Evolutionary conservation across 2,888 invertebrate genomes (phyloP), one percentile per base, ranked within the genome.

Genomic region (Acrobasis consociella): DNA sequence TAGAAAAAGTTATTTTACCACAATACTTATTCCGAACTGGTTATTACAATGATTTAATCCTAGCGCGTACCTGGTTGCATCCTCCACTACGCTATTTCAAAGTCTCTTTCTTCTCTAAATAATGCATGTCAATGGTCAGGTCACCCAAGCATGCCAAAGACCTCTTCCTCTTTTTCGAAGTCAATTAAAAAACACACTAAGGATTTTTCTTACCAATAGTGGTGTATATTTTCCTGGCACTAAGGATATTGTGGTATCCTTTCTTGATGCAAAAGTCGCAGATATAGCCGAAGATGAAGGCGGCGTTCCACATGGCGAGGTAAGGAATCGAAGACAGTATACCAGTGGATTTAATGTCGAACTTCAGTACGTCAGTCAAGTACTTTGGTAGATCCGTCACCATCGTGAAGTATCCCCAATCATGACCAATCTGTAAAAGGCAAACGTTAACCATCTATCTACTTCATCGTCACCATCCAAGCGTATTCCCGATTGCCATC

Each of bases 331-430:
- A 93, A 0, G 95, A 94, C 51, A 94, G 86, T 0, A 93, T 82
- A 2, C 95, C 95, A 64, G 95, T 95, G 72, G 94, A 85, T 69
- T 93, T 91, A 62, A 95, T 94, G 73, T 95, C 93, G 80, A 95
- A 95, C 73, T 94, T 93, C 59, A 96, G 82, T 1, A 95, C 94
- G 64, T 94, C 94, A 49, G 93, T 94, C 94, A 95, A 94, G 81
- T 95, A 95, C 67, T 94, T 95, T 0, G 95, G 95, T 11, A 96
- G 85, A 74, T 95, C 95, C 0, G 95, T 95, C 22, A 95, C 94
- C 94, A 96, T 94, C 7, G 95, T 95, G 80, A 94, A 95, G 75
- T 95, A 94, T 5, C 95, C 95, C 94, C 95, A 96, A 73, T 95
- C 95, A 80, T 95, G 95, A 3, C 95, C 95, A 67, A 94, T 89